A percentile compares a stretch with the other conserved stretches of the same genome.
Evolutionary conservation across 2,113 vertebrate species (phyloP).

Genomic region (Perca fluviatilis): DNA sequence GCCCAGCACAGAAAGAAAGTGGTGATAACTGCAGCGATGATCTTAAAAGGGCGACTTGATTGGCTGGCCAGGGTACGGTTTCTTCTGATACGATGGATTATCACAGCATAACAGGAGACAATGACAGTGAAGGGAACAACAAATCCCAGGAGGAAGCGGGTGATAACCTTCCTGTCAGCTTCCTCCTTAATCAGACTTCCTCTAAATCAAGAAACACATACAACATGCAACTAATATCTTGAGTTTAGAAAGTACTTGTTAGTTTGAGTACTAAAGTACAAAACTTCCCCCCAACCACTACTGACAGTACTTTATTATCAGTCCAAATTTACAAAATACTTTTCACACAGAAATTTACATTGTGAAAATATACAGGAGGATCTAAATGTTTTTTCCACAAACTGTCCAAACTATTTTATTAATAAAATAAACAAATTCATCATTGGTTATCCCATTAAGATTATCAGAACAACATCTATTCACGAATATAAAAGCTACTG

Average conservation of each 20-base stretch:
- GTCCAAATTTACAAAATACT: too few species aligned
- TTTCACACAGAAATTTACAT: not conserved
- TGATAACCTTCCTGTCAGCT: constrained; percentile 68
- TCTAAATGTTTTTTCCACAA: not conserved
- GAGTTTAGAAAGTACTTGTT: not conserved
- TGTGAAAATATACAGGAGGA: not conserved
- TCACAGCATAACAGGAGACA: constrained; percentile 86
- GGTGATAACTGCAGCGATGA: constrained; percentile 88
- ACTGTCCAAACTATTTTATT: not conserved
- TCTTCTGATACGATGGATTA: constrained; percentile 85
- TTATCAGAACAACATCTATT: not conserved
- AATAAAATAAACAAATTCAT: not conserved
- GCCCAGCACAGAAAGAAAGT: constrained; percentile 92
- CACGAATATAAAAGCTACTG: not conserved
- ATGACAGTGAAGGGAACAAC: constrained; percentile 88
- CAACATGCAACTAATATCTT: not conserved
- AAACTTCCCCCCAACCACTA: not conserved
- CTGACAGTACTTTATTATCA: not conserved
- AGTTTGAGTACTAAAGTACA: too few species aligned
- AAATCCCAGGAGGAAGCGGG: constrained; percentile 87
- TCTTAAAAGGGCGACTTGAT: constrained; percentile 87
- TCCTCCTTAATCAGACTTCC: not conserved
- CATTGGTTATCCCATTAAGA: not conserved
- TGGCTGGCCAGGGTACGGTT: constrained; percentile 83
- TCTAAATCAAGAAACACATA: not conserved